Evolutionary conservation across 2,888 invertebrate genomes (phyloP), one percentile per base, ranked within the genome.

Genomic region (Polymixis lichenea): DNA sequence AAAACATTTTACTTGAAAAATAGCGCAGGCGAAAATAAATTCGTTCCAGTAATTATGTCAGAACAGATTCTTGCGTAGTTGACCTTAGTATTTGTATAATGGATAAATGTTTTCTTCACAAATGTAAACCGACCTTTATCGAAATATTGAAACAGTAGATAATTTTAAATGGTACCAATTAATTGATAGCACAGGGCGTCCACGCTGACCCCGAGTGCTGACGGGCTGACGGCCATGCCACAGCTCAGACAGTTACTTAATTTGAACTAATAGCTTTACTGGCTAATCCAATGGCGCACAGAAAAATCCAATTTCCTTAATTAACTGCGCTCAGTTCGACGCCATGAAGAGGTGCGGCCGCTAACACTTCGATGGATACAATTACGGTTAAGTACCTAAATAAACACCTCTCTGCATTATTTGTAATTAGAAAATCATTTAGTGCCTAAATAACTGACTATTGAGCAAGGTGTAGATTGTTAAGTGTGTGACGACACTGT

Each of bases 241-340:
- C 88, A 84, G 73, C 86, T 89, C 91, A 92, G 93, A 92, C 94
- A 94, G 94, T 92, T 95, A 81, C 94, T 94, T 96, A 96, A 96
- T 96, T 95, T 95, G 94, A 95, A 96, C 95, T 96, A 96, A 96
- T 96, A 96, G 96, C 95, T 94, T 93, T 91, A 92, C 92, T 92
- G 91, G 94, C 92, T 95, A 95, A 95, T 95, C 95, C 95, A 95
- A 94, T 93, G 93, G 93, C 90, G 92, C 90, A 92, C 93, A 95
- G 94, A 96, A 96, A 96, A 95, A 93, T 95, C 95, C 96, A 96
- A 96, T 96, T 96, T 96, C 95, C 95, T 95, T 96, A 96, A 96
- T 96, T 96, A 96, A 96, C 94, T 92, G 92, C 92, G 94, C 93
- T 95, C 93, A 93, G 94, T 92, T 91, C 90, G 92, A 91, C 91